A percentile compares a stretch with the other conserved stretches of the same genome.
These are phyloP conservation scores for Tuta absoluta DNA, from an alignment of 2,888 invertebrate genomes.

Conservation along the genomic window DNA sequence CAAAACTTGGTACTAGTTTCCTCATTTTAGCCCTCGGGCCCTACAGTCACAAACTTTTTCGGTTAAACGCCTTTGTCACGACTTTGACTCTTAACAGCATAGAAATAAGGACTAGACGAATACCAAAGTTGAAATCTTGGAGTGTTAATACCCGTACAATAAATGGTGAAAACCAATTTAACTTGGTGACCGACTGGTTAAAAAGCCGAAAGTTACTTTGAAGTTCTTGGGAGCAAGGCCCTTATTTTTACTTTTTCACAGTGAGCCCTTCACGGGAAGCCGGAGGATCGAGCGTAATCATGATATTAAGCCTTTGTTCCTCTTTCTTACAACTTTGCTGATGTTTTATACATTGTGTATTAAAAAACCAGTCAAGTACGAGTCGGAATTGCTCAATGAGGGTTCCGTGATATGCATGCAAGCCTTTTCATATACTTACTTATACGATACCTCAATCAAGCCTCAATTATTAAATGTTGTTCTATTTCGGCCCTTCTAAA, in stretches of 20 bases:
- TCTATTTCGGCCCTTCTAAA: no score
- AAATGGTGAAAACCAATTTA: slow-evolving; percentile 73
- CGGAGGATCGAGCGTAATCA: slow-evolving; percentile 54
- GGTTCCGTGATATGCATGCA: no score
- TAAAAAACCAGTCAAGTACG: no score
- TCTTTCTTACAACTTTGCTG: slow-evolving; percentile 1
- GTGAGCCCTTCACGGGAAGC: slow-evolving; percentile 63
- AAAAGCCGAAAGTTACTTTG: slow-evolving; percentile 74
- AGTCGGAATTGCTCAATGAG: no score
- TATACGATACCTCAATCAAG: no score
- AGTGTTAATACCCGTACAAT: not conserved
- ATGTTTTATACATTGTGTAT: not conserved
- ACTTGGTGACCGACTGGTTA: slow-evolving; percentile 74
- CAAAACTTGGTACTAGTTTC: slow-evolving; percentile 60
- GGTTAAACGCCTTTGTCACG: not conserved
- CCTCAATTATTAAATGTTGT: no score
- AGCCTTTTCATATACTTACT: no score
- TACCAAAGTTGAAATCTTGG: not conserved
- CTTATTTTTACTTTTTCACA: slow-evolving; percentile 71
- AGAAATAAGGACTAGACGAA: not conserved
- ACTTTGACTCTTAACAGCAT: not conserved
- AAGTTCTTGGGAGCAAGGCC: slow-evolving; percentile 54
- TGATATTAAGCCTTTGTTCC: slow-evolving; percentile 41
- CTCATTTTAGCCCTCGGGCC: slow-evolving; percentile 53
- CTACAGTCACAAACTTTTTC: slow-evolving; percentile 21